Base-by-base conservation (phyloP, 2,888 invertebrate species). In the Bimastos eiseni region DNA sequence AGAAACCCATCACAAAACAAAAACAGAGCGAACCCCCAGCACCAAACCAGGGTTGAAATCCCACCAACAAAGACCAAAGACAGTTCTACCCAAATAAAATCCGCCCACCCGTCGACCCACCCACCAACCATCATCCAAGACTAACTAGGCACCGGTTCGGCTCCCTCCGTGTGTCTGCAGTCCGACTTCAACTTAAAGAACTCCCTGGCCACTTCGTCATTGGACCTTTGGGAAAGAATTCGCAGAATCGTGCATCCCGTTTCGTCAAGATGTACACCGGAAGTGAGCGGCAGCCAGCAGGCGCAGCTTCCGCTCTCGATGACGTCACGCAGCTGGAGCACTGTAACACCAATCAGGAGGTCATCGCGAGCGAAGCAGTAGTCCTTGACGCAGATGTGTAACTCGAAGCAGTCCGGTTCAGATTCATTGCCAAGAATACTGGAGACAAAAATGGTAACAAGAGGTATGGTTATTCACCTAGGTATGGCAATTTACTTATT, bases 151-250 rank as follows among this genome's bases (percentile, higher is more conserved):
- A n/a, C n/a, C 70, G 17, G 15, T 6, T 86, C 86, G 1, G 37
- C 86, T 8, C 86, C 34, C 2, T 86, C 86, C 34, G 86, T 36
- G 37, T 37, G 94, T n/a, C 95, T 93, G 83, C 94, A 93, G 91
- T 99, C 99, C 34, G 99, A 98, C 96, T 99, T 99, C 93, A 99
- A 96, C 95, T 99, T 99, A 91, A 99, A 99, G 96, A 99, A 99
- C 95, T 99, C 99, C 94, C 98, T 98, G 91, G 99, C 99, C 38
- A 99, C 98, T 96, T 99, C 99, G 95, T 99, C 99, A 95, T 98
- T 99, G 95, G 98, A 97, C 93, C 99, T 96, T 95, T 99, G 99
- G 1, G 98, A 98, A 90, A 99, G 96, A 91, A 95, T 95, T 38
- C 95, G 93, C 90, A 95, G 92, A 88, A 95, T 94, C 83, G 95